phyloP scores from a whole-genome alignment of 2,888 invertebrate species.

The Drosophila pegasa region DNA sequence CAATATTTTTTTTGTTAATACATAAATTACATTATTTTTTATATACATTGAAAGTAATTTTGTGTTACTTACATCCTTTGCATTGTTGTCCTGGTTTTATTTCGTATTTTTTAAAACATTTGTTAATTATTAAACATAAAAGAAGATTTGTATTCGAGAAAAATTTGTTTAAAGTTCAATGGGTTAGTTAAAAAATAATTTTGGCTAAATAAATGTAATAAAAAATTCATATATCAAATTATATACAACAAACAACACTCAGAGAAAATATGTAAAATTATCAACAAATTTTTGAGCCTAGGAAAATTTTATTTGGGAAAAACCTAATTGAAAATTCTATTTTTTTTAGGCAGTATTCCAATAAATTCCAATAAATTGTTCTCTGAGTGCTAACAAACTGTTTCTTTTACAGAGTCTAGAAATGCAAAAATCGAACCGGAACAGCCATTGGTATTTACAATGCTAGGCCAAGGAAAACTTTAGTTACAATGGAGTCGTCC shows the following conservation, averaged over 20 bases:
- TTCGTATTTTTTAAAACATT: slow-evolving; percentile 48
- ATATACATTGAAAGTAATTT: slow-evolving; percentile 11
- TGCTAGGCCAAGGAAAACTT: slow-evolving; percentile 7
- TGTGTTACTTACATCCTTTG: slow-evolving; percentile 84
- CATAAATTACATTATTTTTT: not conserved
- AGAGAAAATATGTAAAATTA: not conserved
- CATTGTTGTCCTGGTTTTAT: slow-evolving; percentile 78
- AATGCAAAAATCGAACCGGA: not conserved
- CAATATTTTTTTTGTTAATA: not conserved
- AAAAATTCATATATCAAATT: not conserved
- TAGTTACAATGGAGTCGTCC: slow-evolving; percentile 16
- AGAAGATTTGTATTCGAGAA: slow-evolving; percentile 58
- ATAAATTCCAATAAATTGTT: not conserved
- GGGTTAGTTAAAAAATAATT: not conserved
- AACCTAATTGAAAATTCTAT: no score
- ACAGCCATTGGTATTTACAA: slow-evolving; percentile 26
- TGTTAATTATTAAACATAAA: slow-evolving; percentile 66
- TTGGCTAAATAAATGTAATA: not conserved
- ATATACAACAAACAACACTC: not conserved
- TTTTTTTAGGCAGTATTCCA: no score
- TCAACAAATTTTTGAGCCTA: no score
- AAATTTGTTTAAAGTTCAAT: slow-evolving; percentile 48
- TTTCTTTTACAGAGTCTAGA: not conserved
- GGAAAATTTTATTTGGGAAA: no score
- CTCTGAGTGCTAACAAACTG: slow-evolving; percentile 5